Evolutionary conservation across 2,113 vertebrate genomes (phyloP).

Genomic region (Corythoichthys haematopterus): DNA sequence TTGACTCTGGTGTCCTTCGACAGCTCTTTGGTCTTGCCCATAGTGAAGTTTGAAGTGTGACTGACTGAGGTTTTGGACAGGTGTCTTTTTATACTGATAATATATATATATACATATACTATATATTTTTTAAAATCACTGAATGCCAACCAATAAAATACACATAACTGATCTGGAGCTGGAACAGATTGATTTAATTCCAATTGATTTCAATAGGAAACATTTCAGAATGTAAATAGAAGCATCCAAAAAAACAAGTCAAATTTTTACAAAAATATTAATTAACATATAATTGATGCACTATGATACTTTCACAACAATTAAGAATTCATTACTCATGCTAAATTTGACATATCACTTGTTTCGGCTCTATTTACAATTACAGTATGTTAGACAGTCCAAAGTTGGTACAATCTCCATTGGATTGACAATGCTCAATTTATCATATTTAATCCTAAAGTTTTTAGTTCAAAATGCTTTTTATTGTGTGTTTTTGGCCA

Average conservation of each 20-base stretch:
- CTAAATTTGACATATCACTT: neutral
- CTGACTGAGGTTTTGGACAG: no score
- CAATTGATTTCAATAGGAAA: neutral
- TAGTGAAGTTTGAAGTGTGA: no score
- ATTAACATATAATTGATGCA: neutral
- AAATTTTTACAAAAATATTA: neutral
- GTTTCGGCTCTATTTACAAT: neutral
- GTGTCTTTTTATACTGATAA: no score
- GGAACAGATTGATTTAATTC: neutral
- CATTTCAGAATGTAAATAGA: neutral
- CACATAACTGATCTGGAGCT: neutral
- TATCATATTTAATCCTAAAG: neutral
- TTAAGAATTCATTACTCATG: neutral
- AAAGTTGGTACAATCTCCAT: neutral
- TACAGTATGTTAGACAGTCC: neutral
- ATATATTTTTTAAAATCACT: neutral
- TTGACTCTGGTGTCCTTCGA: no score
- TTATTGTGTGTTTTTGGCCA: slow-evolving; percentile 15
- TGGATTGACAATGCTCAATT: neutral
- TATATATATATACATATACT: no score
- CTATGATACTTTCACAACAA: neutral
- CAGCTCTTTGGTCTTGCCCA: no score
- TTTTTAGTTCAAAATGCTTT: neutral
- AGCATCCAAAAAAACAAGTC: neutral
- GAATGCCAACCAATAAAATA: neutral